Conservation (phyloP, 2,113 vertebrate genomes). For the Neolamprologus longior region DNA sequence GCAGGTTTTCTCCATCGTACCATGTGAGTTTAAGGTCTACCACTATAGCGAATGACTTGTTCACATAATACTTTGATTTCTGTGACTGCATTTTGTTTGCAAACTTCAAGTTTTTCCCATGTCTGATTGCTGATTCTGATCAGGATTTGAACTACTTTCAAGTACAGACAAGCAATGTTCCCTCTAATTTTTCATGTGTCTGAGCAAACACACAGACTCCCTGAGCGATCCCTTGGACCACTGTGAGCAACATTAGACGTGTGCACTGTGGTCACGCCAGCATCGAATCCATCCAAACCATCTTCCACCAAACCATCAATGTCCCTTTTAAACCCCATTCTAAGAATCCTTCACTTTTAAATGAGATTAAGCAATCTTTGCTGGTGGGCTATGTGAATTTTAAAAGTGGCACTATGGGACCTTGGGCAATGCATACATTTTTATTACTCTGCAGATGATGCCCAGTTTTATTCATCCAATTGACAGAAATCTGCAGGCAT, state of each 20-base stretch:
- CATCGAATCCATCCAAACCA: neutral
- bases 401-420: neutral
- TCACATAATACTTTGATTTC: neutral
- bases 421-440: neutral
- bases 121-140: neutral
- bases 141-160: neutral
- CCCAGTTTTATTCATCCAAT: neutral
- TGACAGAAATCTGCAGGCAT: neutral
- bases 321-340: neutral
- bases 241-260: fast-evolving
- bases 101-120: neutral
- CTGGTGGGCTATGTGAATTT: neutral
- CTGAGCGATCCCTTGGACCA: neutral
- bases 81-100: neutral
- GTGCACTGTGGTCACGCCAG: neutral
- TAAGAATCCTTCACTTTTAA: neutral
- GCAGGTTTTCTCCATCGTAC: neutral
- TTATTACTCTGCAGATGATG: neutral
- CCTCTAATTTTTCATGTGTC: neutral
- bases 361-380: neutral
- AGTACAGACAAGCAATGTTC: neutral
- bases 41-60: neutral
- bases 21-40: neutral
- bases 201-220: neutral
- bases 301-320: neutral